A percentile compares a stretch with the other conserved stretches of the same genome.
These are phyloP conservation scores for Temnothorax unifasciatus DNA, from an alignment of 2,888 invertebrate species.

Conservation along the genomic window DNA sequence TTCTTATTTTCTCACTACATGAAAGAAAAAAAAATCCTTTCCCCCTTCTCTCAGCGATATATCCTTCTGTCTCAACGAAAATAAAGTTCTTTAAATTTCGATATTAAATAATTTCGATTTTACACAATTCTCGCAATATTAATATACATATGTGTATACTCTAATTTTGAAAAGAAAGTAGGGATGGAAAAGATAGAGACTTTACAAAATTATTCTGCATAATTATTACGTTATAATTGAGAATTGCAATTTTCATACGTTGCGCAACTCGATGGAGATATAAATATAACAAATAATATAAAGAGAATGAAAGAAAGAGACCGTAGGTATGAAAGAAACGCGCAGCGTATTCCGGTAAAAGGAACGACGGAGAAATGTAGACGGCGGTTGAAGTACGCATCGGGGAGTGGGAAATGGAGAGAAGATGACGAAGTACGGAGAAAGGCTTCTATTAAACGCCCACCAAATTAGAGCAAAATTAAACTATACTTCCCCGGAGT, in stretches of 20 bases:
- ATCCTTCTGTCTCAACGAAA: not conserved
- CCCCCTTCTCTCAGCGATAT: not conserved
- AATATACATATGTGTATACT: not conserved
- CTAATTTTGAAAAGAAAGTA: not conserved
- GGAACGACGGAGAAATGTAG: not conserved
- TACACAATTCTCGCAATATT: not conserved
- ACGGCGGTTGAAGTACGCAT: constrained; percentile 7
- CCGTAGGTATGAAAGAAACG: not conserved
- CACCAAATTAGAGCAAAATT: constrained; percentile 71
- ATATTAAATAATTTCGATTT: constrained; percentile 12
- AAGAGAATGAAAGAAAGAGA: not conserved
- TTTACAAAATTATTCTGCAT: constrained; percentile 3
- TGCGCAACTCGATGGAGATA: not conserved
- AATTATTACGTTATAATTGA: not conserved
- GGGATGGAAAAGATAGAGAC: not conserved
- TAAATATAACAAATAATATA: constrained; percentile 20
- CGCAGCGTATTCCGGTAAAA: not conserved
- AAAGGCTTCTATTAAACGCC: constrained; percentile 65
- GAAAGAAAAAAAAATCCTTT: not conserved
- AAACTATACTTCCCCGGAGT: constrained; percentile 50
- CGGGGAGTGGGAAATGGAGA: not conserved
- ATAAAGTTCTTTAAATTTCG: not conserved
- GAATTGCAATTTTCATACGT: constrained; percentile 10
- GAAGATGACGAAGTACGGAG: constrained; percentile 45
- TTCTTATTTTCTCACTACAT: not conserved